Conservation (phyloP, 2,888 invertebrate genomes). For the Acrocyrtus sp. region DNA sequence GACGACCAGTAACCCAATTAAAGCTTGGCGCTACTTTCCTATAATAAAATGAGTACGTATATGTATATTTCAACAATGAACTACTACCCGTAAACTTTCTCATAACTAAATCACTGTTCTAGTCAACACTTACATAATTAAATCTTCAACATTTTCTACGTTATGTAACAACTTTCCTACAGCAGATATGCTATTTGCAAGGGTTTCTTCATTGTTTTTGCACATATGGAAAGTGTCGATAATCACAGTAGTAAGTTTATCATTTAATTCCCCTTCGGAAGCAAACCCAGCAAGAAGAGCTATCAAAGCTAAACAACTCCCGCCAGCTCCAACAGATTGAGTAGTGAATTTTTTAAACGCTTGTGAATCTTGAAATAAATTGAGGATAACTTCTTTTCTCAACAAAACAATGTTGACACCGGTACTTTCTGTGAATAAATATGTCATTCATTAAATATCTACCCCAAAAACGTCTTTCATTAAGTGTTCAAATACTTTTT, state of each 20-base stretch:
- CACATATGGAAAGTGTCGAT: conserved; percentile 52
- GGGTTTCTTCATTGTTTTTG: conserved; percentile 54
- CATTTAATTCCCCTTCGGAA: conserved; percentile 20
- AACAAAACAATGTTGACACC: conserved; percentile 49
- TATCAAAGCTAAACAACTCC: conserved; percentile 40
- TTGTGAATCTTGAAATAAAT: conserved; percentile 46
- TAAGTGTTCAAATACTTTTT: too few species aligned
- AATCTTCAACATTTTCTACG: conserved; percentile 4
- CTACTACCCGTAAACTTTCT: background rate
- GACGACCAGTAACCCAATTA: conserved; percentile 48
- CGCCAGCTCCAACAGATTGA: conserved; percentile 38
- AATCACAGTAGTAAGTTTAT: conserved; percentile 46
- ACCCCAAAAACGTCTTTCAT: too few species aligned
- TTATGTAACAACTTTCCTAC: conserved; percentile 40
- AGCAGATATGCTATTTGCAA: conserved; percentile 49
- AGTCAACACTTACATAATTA: conserved; percentile 51
- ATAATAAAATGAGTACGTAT: background rate
- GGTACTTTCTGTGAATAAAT: conserved; percentile 24
- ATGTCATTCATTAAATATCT: background rate
- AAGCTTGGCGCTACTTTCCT: conserved; percentile 52
- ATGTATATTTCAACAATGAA: background rate
- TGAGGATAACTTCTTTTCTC: conserved; percentile 49
- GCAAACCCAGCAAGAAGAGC: conserved; percentile 47
- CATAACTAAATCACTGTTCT: background rate
- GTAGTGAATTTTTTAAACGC: conserved; percentile 43